Evolutionary conservation across 2,113 vertebrate genomes (phyloP), one percentile per base, ranked within the genome.

Genomic region (Rynchops niger): DNA sequence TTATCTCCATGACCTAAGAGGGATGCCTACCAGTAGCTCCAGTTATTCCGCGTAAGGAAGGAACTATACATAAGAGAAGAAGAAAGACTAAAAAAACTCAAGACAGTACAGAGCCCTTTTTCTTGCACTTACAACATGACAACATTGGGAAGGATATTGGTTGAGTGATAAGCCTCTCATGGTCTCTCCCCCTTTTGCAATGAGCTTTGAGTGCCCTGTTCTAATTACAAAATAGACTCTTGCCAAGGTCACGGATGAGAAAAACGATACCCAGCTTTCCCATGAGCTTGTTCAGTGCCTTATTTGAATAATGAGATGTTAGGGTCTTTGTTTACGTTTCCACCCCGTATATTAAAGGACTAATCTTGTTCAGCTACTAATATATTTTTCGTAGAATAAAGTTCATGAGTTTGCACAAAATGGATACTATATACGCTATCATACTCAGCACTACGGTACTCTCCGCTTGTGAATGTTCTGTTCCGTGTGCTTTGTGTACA

Each of bases 111-210:
- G 56, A 92, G 16, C 11, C 34, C 26, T 52, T 23, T 23, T 47
- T 66, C 10, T 50, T 29, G 67, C 0, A 0, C 15, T 66, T 65
- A 23, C 15, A 70, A 62, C 8, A 34, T 26, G 22, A 23, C 34
- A 83, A 25, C 9, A 18, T 50, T 0, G 0, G 79, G 47, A 82
- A 83, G 8, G 36, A 29, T 17, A 47, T 27, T 78, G 5, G 9
- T 6, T 61, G 27, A 56, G 14, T 53, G 8, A 1, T 40, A 84
- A n/a, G 65, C 58, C 2, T 23, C 43, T 93, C 1, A 0, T 40
- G n/a, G 42, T 49, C 34, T 86, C 34, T 76, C 52, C 30, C 11
- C 2, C 30, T 47, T 66, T 93, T 55, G 7, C 67, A 61, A 70
- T 32, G 18, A 77, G 10, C 20, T 82, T 58, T 50, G 29, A 86